Conservation (phyloP, 2,888 invertebrate species). For the Selenia dentaria region DNA sequence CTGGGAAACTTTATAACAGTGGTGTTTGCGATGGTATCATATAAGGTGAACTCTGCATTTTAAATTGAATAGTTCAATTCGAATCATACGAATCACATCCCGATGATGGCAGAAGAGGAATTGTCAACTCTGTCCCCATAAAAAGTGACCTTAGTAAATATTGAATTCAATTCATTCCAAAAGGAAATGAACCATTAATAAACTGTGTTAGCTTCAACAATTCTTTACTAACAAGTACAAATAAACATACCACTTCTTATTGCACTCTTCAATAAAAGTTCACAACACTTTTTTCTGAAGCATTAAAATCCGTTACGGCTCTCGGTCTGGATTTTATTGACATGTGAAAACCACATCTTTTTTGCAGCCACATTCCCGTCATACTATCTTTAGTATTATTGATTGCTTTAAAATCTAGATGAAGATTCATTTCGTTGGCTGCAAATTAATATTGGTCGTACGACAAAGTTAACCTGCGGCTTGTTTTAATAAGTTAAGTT, state of each 20-base stretch:
- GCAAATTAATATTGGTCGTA: slow-evolving; percentile 33
- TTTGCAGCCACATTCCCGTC: background rate
- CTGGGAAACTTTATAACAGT: too few species aligned
- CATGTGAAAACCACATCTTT: slow-evolving; percentile 34
- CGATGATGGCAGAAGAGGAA: too few species aligned
- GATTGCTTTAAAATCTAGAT: background rate
- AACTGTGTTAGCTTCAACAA: background rate
- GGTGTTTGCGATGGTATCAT: too few species aligned
- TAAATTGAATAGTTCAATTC: too few species aligned
- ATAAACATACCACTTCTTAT: slow-evolving; percentile 13
- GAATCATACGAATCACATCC: too few species aligned
- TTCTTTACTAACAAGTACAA: background rate
- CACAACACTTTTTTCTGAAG: slow-evolving; percentile 28
- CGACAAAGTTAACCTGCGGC: slow-evolving; percentile 14
- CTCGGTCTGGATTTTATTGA: slow-evolving; percentile 42
- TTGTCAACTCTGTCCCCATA: too few species aligned
- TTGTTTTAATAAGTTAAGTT: background rate
- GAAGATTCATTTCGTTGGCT: slow-evolving; percentile 16
- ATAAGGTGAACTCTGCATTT: too few species aligned
- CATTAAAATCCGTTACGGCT: slow-evolving; percentile 40
- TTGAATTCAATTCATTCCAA: too few species aligned
- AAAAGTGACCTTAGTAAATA: too few species aligned
- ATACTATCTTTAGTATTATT: background rate
- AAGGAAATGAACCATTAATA: too few species aligned
- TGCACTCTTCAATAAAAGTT: slow-evolving; percentile 29